phyloP scores from a whole-genome alignment of 92 coral and sea anemone genomes.

The Palythoa grandis region DNA sequence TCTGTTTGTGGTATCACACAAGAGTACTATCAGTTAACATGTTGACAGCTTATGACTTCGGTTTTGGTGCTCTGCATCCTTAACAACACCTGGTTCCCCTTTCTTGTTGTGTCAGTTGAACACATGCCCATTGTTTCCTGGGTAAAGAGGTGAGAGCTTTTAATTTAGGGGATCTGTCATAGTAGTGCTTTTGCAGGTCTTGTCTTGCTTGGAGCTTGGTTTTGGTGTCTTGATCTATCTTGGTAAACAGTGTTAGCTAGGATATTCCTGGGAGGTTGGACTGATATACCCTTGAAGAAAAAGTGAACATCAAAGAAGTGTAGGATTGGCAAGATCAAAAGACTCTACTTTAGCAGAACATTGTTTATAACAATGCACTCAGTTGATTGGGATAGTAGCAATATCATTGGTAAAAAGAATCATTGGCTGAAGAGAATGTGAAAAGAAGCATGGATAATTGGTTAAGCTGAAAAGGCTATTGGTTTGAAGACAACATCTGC shows the following conservation, averaged over 20 bases:
- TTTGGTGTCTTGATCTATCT: constrained; percentile 41
- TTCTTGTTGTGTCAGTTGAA: constrained; percentile 37
- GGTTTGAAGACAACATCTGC: too few species aligned
- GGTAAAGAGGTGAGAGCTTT: constrained; percentile 41
- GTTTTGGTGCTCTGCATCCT: constrained; percentile 14
- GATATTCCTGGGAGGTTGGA: constrained; percentile 65
- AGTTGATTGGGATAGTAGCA: too few species aligned
- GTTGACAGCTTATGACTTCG: constrained; percentile 42
- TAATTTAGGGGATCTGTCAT: constrained; percentile 43
- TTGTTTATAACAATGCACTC: too few species aligned
- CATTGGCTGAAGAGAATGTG: too few species aligned
- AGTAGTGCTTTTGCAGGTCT: constrained; percentile 46
- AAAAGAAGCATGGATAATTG: too few species aligned
- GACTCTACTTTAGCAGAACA: too few species aligned
- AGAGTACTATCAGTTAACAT: constrained; percentile 45
- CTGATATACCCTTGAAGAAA: constrained; percentile 56
- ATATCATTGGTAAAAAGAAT: too few species aligned
- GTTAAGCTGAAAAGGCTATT: too few species aligned
- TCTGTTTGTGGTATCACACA: neutral
- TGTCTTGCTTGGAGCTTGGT: constrained; percentile 30
- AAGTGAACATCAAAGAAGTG: too few species aligned
- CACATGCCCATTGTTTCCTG: constrained; percentile 5
- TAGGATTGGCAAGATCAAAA: too few species aligned
- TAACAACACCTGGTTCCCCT: constrained; percentile 57
- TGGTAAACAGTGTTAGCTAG: constrained; percentile 25